Percentiles rank a stretch among this genome's conserved stretches.
Conservation (phyloP, 2,888 invertebrate species). For the Hyalella azteca region DNA sequence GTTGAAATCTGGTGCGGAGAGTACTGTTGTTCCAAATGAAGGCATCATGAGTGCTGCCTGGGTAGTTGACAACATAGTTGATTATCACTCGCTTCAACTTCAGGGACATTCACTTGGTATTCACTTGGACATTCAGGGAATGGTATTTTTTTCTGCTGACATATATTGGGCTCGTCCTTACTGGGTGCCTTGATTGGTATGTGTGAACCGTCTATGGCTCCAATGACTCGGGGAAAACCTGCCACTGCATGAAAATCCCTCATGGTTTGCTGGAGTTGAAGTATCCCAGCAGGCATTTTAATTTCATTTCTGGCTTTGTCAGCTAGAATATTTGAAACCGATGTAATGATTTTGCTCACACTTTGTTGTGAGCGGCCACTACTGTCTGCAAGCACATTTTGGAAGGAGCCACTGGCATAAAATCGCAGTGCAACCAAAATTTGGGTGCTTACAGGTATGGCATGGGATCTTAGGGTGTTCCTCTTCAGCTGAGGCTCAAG, state of each 20-base stretch:
- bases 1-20: slow-evolving; percentile 41
- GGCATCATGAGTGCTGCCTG: slow-evolving; percentile 59
- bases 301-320: slow-evolving; percentile 14
- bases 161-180: slow-evolving; percentile 49
- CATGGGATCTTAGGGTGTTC: slow-evolving; percentile 31
- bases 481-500: neutral
- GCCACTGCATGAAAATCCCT: slow-evolving; percentile 37
- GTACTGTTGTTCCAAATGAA: slow-evolving; percentile 55
- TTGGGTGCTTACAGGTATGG: slow-evolving; percentile 28
- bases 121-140: slow-evolving; percentile 60
- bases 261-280: neutral
- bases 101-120: no score
- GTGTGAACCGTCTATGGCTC: slow-evolving; percentile 59
- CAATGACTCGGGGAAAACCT: slow-evolving; percentile 59
- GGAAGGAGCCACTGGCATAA: slow-evolving; percentile 22
- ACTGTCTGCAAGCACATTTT: neutral
- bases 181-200: slow-evolving; percentile 57
- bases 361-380: slow-evolving; percentile 18
- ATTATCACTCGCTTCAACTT: slow-evolving; percentile 46
- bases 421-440: slow-evolving; percentile 23
- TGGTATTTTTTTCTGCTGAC: slow-evolving; percentile 59
- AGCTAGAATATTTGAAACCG: slow-evolving; percentile 1
- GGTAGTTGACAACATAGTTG: slow-evolving; percentile 58
- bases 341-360: neutral
- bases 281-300: slow-evolving; percentile 1